Conservation (phyloP, 1,140 invertebrate genomes). For the Chironomus tepperi region DNA sequence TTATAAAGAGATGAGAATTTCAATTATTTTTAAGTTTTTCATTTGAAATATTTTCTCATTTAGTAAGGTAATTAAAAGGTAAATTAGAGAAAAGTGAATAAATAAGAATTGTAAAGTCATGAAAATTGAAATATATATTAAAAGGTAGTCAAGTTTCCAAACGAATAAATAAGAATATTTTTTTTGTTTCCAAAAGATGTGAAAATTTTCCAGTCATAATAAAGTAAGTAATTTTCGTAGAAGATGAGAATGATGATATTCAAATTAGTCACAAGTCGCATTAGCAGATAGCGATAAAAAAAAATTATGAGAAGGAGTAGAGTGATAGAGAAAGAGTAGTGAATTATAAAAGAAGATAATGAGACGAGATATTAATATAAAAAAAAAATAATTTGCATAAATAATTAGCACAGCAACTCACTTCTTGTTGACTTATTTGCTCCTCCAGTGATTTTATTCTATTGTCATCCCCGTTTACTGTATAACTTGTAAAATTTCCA, state of each 20-base stretch:
- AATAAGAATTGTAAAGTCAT: neutral
- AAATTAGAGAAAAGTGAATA: neutral
- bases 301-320: neutral
- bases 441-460: slow-evolving; percentile 47
- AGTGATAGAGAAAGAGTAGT: neutral
- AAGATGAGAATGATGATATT: neutral
- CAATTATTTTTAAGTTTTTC: too few species aligned
- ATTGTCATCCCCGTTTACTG: slow-evolving; percentile 40
- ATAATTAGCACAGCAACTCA: slow-evolving; percentile 29
- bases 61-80: too few species aligned
- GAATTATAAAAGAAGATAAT: slow-evolving; percentile 24
- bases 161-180: too few species aligned
- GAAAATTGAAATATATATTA: neutral
- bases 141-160: neutral
- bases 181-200: too few species aligned
- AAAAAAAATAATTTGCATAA: slow-evolving; percentile 25
- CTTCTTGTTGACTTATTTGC: slow-evolving; percentile 49
- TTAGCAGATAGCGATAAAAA: neutral
- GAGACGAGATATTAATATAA: slow-evolving; percentile 25
- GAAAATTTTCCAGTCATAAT: too few species aligned
- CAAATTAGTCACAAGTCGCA: neutral
- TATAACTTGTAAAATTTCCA: slow-evolving; percentile 10
- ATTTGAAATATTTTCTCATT: too few species aligned
- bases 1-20: too few species aligned
- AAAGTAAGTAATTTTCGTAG: too few species aligned